These are phyloP conservation scores for Numida meleagris DNA, from an alignment of 2,113 vertebrate genomes.

Conservation along the genomic window DNA sequence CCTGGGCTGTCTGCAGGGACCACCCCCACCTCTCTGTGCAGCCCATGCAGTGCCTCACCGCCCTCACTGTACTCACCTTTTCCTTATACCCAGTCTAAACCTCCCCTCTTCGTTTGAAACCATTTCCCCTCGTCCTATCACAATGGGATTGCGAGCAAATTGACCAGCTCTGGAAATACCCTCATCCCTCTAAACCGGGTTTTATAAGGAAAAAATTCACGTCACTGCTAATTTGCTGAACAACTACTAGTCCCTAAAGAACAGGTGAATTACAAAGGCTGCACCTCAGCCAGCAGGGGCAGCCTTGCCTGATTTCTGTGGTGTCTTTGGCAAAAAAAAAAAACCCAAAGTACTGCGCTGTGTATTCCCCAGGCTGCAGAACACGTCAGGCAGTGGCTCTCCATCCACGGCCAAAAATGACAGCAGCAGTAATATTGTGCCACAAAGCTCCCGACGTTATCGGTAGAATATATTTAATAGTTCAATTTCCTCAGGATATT, in stretches of 20 bases:
- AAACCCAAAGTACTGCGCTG: no score
- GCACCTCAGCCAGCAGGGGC: not conserved
- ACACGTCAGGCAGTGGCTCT: conserved; percentile 19
- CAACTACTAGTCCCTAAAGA: not conserved
- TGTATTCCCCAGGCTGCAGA: not conserved
- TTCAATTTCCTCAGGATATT: not conserved
- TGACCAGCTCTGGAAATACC: not conserved
- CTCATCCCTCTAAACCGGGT: not conserved
- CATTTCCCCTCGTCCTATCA: no score
- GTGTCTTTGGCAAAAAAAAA: not conserved
- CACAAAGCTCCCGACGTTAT: not conserved
- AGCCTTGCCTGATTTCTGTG: not conserved
- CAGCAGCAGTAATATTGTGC: not conserved
- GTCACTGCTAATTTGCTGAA: not conserved
- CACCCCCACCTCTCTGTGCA: no score
- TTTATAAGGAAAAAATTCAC: not conserved
- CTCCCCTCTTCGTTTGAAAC: no score
- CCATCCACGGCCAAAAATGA: not conserved
- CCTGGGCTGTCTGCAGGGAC: no score
- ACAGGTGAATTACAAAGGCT: not conserved
- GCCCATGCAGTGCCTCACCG: no score
- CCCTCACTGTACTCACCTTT: no score
- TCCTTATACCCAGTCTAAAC: no score
- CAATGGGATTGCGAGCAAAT: no score
- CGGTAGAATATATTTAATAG: not conserved